These are phyloP conservation scores for Cercopithecus mona DNA, from an alignment of 2,113 vertebrate species.

Conservation along the genomic window DNA sequence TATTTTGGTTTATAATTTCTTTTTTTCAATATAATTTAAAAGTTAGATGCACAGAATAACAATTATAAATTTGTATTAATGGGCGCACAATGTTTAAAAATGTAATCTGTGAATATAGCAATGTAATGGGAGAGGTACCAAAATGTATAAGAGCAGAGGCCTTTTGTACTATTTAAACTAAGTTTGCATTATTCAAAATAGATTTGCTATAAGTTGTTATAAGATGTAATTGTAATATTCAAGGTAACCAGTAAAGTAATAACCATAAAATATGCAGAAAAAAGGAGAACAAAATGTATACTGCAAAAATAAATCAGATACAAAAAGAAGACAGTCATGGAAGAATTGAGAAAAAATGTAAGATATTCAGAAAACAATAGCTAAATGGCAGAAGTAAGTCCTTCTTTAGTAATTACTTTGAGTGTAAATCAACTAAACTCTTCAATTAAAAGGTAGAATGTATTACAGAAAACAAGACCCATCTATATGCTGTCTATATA, in stretches of 20 bases:
- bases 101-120: neutral
- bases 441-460: neutral
- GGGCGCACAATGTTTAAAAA: neutral
- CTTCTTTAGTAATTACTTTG: neutral
- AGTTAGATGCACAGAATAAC: neutral
- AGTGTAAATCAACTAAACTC: neutral
- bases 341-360: neutral
- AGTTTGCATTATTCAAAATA: neutral
- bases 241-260: neutral
- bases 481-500: neutral
- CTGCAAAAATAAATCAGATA: neutral
- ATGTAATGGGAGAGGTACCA: neutral
- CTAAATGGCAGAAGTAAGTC: neutral
- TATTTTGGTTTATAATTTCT: neutral
- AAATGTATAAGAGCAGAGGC: neutral
- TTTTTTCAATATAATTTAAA: neutral
- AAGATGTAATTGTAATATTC: neutral
- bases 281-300: neutral
- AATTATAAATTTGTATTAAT: neutral
- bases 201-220: neutral
- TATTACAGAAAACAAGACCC: neutral
- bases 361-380: neutral
- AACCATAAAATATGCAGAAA: neutral
- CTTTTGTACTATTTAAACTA: neutral
- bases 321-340: neutral